Percentiles rank a stretch among this genome's conserved stretches.
phyloP scores from a whole-genome alignment of 1,140 invertebrate species.

The Macrocentrus cingulum region DNA sequence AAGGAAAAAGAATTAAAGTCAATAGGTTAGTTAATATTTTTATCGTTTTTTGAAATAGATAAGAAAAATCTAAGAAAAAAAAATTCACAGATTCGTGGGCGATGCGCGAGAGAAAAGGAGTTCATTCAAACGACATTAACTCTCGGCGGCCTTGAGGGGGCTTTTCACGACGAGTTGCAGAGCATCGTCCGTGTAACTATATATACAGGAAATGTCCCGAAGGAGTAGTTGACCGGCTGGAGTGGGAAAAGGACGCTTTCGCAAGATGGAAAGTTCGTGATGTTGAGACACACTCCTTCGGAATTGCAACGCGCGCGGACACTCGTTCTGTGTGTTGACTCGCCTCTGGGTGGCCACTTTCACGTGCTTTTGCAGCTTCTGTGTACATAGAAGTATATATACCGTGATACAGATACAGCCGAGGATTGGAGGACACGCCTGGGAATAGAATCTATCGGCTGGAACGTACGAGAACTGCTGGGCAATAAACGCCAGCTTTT shows the following conservation, averaged over 20 bases:
- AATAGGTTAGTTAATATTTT: no score
- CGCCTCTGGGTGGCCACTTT: neutral
- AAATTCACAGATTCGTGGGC: no score
- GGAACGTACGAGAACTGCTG: constrained; percentile 17
- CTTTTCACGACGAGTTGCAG: no score
- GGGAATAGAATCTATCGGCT: constrained; percentile 25
- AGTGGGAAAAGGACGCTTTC: constrained; percentile 4
- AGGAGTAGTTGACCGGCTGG: constrained; percentile 10
- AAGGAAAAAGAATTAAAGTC: no score
- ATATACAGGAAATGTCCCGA: constrained; percentile 9
- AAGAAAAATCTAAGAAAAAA: no score
- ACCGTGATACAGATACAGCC: neutral
- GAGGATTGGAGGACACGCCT: constrained; percentile 16
- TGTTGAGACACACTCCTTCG: neutral
- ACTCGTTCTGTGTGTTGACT: constrained; percentile 1
- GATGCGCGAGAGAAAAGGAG: no score
- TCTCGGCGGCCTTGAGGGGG: no score
- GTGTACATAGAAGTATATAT: neutral
- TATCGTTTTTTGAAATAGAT: no score
- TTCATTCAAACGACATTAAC: no score
- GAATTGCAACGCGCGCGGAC: constrained; percentile 8
- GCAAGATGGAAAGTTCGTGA: constrained; percentile 4
- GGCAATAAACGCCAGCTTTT: constrained; percentile 2
- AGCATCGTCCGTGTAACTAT: no score
- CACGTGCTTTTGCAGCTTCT: neutral